Evolutionary conservation across 2,888 invertebrate species (phyloP), one percentile per base, ranked within the genome.

Genomic region (Ophraella communa): DNA sequence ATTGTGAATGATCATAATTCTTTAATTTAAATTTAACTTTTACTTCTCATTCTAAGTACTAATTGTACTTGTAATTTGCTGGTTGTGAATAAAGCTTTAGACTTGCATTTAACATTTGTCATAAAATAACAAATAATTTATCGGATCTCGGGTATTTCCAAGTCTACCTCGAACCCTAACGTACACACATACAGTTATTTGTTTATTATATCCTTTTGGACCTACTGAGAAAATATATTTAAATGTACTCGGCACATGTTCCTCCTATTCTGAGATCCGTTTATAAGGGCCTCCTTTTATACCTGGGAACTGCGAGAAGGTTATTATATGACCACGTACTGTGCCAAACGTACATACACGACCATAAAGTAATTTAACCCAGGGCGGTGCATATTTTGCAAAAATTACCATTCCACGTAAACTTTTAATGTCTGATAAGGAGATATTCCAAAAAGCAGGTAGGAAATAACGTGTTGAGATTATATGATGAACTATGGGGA

Each of bases 281-380:
- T 23, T 62, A 27, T 27, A 51, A 21, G n/a, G n/a, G n/a, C 49
- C 14, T 57, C 45, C 42, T 30, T 56, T 30, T 61, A 56, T 71
- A 71, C 71, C 71, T 71, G 71, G n/a, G 69, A 60, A 21, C 56
- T 65, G 60, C 60, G 62, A 65, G 66, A 71, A 69, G 64, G 65
- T 69, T 65, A 71, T 71, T 71, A 68, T 71, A 56, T 55, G 63
- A 53, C 66, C 71, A 71, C 71, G 71, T 71, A 69, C 69, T 68
- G 65, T 62, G 66, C 59, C 35, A 64, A 64, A 68, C 69, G 68
- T 62, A 69, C 66, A 68, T 65, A 66, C n/a, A n/a, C n/a, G n/a
- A n/a, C 67, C 69, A 65, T 69, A 71, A 69, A 69, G 67, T 68
- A 66, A 66, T 68, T 69, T 66, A n/a, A 62, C 47, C 20, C 53